phyloP scores from a whole-genome alignment of 2,888 invertebrate genomes.

The Xanthorhoe designata region DNA sequence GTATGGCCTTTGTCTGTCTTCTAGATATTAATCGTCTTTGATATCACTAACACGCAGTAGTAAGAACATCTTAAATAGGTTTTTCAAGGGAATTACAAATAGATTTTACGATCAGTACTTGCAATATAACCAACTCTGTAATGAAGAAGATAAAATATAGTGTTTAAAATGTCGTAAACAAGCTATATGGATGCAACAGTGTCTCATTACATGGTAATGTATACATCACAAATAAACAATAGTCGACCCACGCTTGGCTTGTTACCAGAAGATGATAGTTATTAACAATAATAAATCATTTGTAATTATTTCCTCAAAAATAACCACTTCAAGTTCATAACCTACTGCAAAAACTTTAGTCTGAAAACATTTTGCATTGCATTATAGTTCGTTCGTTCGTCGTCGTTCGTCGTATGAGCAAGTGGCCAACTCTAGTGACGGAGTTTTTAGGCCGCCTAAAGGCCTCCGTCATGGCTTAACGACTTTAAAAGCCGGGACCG shows the following conservation, averaged over 20 bases:
- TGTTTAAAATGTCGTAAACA: slow-evolving; percentile 37
- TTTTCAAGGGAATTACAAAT: slow-evolving; percentile 23
- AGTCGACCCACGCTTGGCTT: slow-evolving; percentile 31
- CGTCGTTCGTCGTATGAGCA: too few relatives aligned
- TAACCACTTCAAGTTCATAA: neutral
- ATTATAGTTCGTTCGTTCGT: too few relatives aligned
- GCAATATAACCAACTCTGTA: slow-evolving; percentile 29
- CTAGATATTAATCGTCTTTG: too few relatives aligned
- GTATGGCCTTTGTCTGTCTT: too few relatives aligned
- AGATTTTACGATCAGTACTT: slow-evolving; percentile 30
- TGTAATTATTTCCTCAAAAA: slow-evolving; percentile 10
- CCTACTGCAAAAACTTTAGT: neutral
- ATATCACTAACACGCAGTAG: neutral
- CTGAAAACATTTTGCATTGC: neutral
- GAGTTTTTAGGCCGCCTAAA: too few relatives aligned
- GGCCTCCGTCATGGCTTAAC: too few relatives aligned
- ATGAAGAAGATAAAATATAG: slow-evolving; percentile 29
- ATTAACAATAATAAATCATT: slow-evolving; percentile 24
- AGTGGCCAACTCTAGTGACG: too few relatives aligned
- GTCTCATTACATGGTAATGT: slow-evolving; percentile 36
- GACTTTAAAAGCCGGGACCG: too few relatives aligned
- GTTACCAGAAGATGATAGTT: slow-evolving; percentile 33
- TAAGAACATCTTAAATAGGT: slow-evolving; percentile 25
- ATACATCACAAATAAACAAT: slow-evolving; percentile 40
- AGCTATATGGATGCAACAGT: slow-evolving; percentile 34